phyloP scores from a whole-genome alignment of 2,888 invertebrate genomes.

The Piscicola geometra region DNA sequence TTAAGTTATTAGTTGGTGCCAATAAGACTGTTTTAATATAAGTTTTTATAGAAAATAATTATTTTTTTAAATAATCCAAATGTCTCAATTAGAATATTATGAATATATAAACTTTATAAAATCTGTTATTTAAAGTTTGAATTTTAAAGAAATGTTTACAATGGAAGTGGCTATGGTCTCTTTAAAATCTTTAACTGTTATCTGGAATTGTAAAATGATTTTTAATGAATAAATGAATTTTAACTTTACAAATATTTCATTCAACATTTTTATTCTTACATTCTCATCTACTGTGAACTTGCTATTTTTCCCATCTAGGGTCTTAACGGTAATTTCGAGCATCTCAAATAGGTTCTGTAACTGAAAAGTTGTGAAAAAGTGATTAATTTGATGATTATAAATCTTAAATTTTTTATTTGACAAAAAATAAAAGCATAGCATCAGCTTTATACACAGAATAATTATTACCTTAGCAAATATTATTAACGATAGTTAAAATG shows the following conservation, averaged over 20 bases:
- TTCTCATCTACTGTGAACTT: slow-evolving; percentile 52
- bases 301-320: slow-evolving; percentile 54
- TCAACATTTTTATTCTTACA: slow-evolving; percentile 45
- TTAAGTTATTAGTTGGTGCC: neutral
- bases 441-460: no score
- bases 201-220: slow-evolving; percentile 47
- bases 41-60: neutral
- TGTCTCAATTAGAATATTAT: neutral
- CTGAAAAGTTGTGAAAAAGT: no score
- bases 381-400: neutral
- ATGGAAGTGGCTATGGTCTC: slow-evolving; percentile 61
- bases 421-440: no score
- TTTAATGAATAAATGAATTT: neutral
- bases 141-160: slow-evolving; percentile 50
- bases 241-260: neutral
- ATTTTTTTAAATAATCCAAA: neutral
- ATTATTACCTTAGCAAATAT: neutral
- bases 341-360: slow-evolving; percentile 44
- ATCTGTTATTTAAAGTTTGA: no score
- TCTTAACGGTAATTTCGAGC: slow-evolving; percentile 55
- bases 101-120: slow-evolving; percentile 4
- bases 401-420: neutral
- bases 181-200: slow-evolving; percentile 54
- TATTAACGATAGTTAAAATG: slow-evolving; percentile 14
- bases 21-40: neutral